Conservation (phyloP, 2,797 vertebrate genomes). For the Crypturellus tataupa region DNA sequence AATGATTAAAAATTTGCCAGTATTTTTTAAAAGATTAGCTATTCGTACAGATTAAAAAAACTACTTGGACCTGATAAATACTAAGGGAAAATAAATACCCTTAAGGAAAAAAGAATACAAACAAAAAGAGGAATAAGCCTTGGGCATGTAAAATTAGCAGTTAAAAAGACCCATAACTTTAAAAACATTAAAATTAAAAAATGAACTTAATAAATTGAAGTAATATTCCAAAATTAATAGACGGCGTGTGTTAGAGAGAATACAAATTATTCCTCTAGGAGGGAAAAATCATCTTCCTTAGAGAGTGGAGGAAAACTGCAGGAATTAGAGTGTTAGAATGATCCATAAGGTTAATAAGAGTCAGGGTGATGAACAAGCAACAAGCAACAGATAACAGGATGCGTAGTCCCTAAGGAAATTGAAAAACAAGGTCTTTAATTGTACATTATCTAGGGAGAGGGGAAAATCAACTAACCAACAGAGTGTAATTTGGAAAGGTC, state of each 20-base stretch:
- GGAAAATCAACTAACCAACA: background rate
- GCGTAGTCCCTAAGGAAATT: background rate
- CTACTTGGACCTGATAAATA: background rate
- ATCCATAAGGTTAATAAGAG: background rate
- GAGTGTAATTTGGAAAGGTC: background rate
- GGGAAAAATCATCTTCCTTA: background rate
- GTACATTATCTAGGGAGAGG: accelerated
- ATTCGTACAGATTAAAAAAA: background rate
- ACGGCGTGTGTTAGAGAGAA: background rate
- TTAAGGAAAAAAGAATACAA: background rate
- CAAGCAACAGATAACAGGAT: background rate
- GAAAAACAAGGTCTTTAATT: background rate
- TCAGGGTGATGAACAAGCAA: background rate
- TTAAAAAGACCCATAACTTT: background rate
- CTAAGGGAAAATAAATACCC: background rate
- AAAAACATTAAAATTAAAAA: background rate
- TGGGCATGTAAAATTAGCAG: background rate
- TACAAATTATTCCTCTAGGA: background rate
- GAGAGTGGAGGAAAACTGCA: background rate
- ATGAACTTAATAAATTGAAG: background rate
- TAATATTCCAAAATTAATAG: background rate
- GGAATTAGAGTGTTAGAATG: background rate
- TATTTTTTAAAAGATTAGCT: background rate
- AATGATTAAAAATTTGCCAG: background rate
- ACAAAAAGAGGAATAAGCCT: background rate